Evolutionary conservation across 2,888 invertebrate species (phyloP), one percentile per base, ranked within the genome.

Genomic region (Cephus spinipes): DNA sequence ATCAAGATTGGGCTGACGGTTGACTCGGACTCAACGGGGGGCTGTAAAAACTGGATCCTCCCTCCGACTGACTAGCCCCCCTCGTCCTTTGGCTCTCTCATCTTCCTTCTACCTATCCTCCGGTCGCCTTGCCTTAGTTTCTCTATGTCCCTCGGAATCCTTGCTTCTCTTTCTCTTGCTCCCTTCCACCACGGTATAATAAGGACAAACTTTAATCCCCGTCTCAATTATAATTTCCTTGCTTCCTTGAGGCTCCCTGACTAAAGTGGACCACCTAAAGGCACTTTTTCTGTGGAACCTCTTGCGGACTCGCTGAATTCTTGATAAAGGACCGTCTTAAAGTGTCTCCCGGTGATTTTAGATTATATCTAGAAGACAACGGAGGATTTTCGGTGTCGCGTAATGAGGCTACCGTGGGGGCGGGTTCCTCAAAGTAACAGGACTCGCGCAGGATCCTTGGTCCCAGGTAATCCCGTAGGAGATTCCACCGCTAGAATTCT

Each of bases 1-100:
- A 90, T 90, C 89, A 90, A 90, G 90, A 90, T 89, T 88, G 89
- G 87, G 86, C 87, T 89, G 90, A 90, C 89, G 89, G 88, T 89
- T 87, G 88, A 88, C 87, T 90, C 82, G 80, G 81, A 82, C 81
- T 80, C 78, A 84, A 82, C 82, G 85, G 81, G 77, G 77, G 80
- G 77, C 85, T 81, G 89, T 89, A 90, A 90, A 90, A 90, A 90
- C 90, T 90, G 89, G 90, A 90, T 90, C 90, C 74, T 75, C 75
- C 85, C 84, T 82, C 78, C 73, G 73, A 68, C 77, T 0, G 79
- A 55, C 55, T 55, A 55, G 23, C 55, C 55, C 55, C 55, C 75
- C 79, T 77, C 77, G 68, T 82, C 80, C 83, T 84, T 85, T 87
- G 23, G 9, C 55, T 85, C 85, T 84, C 80, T 83, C 80, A 80